A percentile compares a stretch with the other conserved stretches of the same genome.
Conservation (phyloP, 2,113 vertebrate species). For the Coturnix japonica region DNA sequence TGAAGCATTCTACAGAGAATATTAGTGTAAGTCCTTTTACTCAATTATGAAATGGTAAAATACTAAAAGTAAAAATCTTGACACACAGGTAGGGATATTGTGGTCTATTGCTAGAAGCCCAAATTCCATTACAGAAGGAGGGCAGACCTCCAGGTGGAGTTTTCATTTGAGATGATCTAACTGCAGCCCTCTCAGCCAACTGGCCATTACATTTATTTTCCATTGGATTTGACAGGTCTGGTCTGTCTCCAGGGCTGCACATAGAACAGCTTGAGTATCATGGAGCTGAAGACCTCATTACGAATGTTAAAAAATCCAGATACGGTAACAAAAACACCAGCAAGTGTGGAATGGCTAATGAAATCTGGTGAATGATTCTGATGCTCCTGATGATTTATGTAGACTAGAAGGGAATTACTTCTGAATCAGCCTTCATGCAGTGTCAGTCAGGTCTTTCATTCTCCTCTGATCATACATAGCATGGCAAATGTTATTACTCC, state of each 20-base stretch:
- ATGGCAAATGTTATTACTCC: not conserved
- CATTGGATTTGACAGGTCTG: constrained; percentile 43
- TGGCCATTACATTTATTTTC: constrained; percentile 47
- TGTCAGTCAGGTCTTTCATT: not conserved
- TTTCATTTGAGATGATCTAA: constrained; percentile 36
- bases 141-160: not conserved
- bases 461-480: not conserved
- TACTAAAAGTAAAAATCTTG: not conserved
- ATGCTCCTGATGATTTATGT: not conserved
- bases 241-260: constrained; percentile 41
- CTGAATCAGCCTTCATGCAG: not conserved
- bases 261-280: constrained; percentile 21
- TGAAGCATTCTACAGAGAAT: constrained; percentile 4
- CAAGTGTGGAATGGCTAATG: constrained; percentile 21
- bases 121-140: not conserved
- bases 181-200: constrained; percentile 30
- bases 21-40: not conserved
- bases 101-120: not conserved
- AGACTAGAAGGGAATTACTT: not conserved
- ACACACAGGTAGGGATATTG: not conserved
- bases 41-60: not conserved
- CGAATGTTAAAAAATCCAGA: constrained; percentile 36
- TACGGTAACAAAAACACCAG: constrained; percentile 15
- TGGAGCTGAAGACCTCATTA: constrained; percentile 42
- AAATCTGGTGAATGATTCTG: not conserved